A percentile compares a stretch with the other conserved stretches of the same genome.
These are phyloP conservation scores for Garra rufa DNA, from an alignment of 2,113 vertebrate species.

Conservation along the genomic window DNA sequence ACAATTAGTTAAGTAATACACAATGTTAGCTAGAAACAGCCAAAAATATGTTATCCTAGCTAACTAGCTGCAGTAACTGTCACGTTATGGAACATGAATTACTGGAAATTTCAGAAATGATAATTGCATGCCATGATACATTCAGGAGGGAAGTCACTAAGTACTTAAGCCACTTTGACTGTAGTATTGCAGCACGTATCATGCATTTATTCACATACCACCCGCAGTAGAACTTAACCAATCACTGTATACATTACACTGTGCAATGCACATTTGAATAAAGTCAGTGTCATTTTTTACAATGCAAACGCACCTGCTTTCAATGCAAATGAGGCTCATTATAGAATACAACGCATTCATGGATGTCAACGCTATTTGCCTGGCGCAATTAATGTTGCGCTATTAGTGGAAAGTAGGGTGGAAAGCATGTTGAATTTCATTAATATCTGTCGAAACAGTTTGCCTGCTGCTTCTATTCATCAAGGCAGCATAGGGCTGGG, in stretches of 20 bases:
- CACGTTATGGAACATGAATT: not conserved
- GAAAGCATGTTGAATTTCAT: not conserved
- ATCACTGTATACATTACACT: not conserved
- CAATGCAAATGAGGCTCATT: constrained; percentile 27
- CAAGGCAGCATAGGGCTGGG: too few relatives aligned
- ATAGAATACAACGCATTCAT: not conserved
- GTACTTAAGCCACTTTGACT: not conserved
- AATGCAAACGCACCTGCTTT: constrained; percentile 17
- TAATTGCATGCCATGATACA: not conserved
- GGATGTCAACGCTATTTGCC: not conserved
- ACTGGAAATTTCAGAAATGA: not conserved
- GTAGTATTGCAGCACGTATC: not conserved
- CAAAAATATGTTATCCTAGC: not conserved
- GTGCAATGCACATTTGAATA: constrained; percentile 6
- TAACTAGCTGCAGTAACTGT: not conserved
- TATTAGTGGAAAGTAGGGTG: constrained; percentile 15
- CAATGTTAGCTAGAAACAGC: not conserved
- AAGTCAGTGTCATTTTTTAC: not conserved
- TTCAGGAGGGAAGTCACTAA: not conserved
- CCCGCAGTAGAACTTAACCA: constrained; percentile 1
- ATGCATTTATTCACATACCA: not conserved
- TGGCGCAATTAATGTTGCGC: not conserved
- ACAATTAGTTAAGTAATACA: not conserved
- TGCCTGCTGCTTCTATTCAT: not conserved
- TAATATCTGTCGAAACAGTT: constrained; percentile 3